Evolutionary conservation across 2,888 invertebrate genomes (phyloP).

Genomic region (Agapetus fuscipes): DNA sequence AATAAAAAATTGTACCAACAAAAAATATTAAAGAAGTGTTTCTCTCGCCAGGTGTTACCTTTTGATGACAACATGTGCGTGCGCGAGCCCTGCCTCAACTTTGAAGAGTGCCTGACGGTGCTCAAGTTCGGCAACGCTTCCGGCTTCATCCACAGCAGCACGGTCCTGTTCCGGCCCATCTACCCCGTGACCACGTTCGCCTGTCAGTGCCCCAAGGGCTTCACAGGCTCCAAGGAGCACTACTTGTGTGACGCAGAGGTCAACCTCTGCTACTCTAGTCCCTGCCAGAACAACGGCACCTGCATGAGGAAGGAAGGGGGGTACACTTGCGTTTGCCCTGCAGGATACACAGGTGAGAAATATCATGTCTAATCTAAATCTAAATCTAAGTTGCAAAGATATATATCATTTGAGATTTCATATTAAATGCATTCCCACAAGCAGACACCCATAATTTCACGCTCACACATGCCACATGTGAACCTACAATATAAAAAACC

Average conservation of each 20-base stretch:
- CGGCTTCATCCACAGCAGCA: conserved; percentile 79
- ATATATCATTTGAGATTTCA: too few species aligned
- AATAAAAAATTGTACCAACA: too few species aligned
- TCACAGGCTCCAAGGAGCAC: conserved; percentile 79
- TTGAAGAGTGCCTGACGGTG: conserved; percentile 84
- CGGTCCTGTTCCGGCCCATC: conserved; percentile 87
- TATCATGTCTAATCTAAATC: too few species aligned
- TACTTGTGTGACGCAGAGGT: conserved; percentile 94
- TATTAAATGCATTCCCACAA: too few species aligned
- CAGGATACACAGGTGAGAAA: conserved; percentile 62
- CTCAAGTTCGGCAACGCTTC: conserved; percentile 89
- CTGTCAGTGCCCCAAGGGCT: conserved; percentile 85
- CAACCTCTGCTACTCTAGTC: conserved; percentile 92
- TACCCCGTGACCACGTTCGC: conserved; percentile 91
- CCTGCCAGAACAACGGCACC: conserved; percentile 80
- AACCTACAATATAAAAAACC: too few species aligned
- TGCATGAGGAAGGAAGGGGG: conserved; percentile 84
- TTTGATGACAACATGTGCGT: conserved; percentile 96
- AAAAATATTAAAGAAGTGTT: too few species aligned
- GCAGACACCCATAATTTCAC: too few species aligned
- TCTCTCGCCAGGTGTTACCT: conserved; percentile 61
- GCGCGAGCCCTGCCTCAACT: conserved; percentile 89
- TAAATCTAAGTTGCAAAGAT: too few species aligned
- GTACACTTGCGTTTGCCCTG: conserved; percentile 77
- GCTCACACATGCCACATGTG: too few species aligned